Base-by-base conservation (phyloP, 2,888 invertebrate species). In the Tipula helvola region DNA sequence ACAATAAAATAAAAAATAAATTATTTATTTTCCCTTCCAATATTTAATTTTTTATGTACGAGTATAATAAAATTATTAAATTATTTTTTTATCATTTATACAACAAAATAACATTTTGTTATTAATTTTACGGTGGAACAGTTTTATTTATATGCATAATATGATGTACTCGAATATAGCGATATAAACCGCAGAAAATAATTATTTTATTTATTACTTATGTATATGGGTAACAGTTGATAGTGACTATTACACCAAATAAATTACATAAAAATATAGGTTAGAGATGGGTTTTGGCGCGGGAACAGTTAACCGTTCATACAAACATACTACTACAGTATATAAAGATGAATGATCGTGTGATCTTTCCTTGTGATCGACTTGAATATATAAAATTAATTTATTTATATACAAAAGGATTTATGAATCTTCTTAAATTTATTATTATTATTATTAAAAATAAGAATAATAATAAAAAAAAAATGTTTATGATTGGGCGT, bases 401-500 rank as follows among this genome's bases (percentile, higher is more conserved):
- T 84, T 84, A 39, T 84, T 39, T 84, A 84, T 13, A 83, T 13
- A 83, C 41, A 84, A 84, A 41, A 84, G 41, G 84, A 84, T 84
- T 84, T 84, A 84, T 16, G 39, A 84, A 39, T 84, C 36, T 83
- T 83, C 28, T 84, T 84, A 84, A 2, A 39, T 28, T 28, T 28
- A 28, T 28, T 28, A 28, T 41, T 84, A 84, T 39, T 39, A 39
- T 41, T 84, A 84, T 84, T 84, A 84, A 39, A 39, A 39, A 39
- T 84, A 39, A 39, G 36, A 39, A 84, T 84, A 39, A 16, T 84
- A 39, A 39, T 84, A 39, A 84, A 84, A 84, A 36, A 13, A 84
- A 84, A 36, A 84, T 36, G 84, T 84, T 84, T 84, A 84, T 84
- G 84, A 84, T 84, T 84, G 84, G 89, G 89, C 89, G 89, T 88